These are phyloP conservation scores for Dendrolimus punctatus DNA, from an alignment of 1,140 invertebrate species.

Conservation along the genomic window DNA sequence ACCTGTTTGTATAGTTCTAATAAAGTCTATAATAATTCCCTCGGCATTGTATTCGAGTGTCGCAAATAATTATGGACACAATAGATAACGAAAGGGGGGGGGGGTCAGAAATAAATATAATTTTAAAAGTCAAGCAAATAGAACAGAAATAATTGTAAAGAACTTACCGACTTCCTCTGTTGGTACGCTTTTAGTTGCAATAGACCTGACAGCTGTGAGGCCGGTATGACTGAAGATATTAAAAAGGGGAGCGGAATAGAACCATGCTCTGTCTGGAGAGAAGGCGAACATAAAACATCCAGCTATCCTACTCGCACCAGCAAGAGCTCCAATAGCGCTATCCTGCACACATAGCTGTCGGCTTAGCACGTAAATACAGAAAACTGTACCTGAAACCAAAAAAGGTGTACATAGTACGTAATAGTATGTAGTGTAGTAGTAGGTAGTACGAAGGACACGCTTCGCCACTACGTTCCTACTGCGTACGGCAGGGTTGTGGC, in stretches of 20 bases:
- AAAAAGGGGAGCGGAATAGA: slow-evolving; percentile 63
- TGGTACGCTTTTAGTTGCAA: slow-evolving; percentile 73
- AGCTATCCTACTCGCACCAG: slow-evolving; percentile 67
- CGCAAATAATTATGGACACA: no score
- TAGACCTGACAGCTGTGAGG: slow-evolving; percentile 71
- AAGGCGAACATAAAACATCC: slow-evolving; percentile 63
- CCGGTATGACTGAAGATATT: slow-evolving; percentile 73
- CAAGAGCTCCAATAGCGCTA: slow-evolving; percentile 56
- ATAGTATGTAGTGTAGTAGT: no score
- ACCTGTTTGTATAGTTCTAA: no score
- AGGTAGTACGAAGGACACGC: no score
- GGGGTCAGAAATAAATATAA: not conserved
- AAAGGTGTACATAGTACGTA: not conserved
- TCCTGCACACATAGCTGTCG: slow-evolving; percentile 58
- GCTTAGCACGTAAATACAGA: slow-evolving; percentile 61
- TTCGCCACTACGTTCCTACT: no score
- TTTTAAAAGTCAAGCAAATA: not conserved
- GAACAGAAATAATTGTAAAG: slow-evolving; percentile 1
- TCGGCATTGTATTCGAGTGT: no score
- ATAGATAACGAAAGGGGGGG: no score
- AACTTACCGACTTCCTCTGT: slow-evolving; percentile 67
- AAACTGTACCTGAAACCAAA: slow-evolving; percentile 53
- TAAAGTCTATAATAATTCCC: no score
- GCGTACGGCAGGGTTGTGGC: no score
- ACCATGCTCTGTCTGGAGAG: slow-evolving; percentile 56